Conservation (phyloP, 2,797 vertebrate genomes). For the Tiaroga cobitis region DNA sequence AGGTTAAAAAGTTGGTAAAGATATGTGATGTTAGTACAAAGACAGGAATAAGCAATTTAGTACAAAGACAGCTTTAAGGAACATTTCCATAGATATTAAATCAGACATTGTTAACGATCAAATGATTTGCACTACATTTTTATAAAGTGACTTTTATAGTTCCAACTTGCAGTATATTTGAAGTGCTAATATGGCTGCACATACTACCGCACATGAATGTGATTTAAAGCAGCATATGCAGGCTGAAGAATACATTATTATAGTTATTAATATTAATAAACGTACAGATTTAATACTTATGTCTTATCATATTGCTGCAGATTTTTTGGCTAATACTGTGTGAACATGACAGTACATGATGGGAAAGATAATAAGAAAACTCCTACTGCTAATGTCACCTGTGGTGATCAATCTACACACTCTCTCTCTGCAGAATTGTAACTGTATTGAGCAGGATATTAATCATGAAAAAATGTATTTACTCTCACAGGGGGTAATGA, state of each 20-base stretch:
- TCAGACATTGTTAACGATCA: not conserved
- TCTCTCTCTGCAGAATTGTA: conserved; percentile 34
- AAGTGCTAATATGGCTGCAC: not conserved
- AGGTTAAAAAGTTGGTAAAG: not conserved
- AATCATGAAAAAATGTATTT: conserved; percentile 37
- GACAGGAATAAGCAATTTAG: not conserved
- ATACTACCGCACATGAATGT: too few species aligned
- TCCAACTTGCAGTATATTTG: not conserved
- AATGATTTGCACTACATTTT: not conserved
- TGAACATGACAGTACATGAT: conserved; percentile 56
- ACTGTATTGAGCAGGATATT: conserved; percentile 56
- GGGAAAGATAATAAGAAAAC: conserved; percentile 53
- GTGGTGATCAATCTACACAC: conserved; percentile 15
- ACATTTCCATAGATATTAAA: too few species aligned
- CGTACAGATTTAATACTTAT: not conserved
- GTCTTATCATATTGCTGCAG: not conserved
- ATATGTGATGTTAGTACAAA: conserved; percentile 1
- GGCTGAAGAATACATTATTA: too few species aligned
- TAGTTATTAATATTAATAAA: not conserved
- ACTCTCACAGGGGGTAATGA: conserved; percentile 21
- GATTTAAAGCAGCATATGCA: not conserved
- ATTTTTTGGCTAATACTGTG: not conserved
- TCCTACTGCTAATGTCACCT: conserved; percentile 35
- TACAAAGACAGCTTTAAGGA: not conserved
- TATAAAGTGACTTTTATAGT: not conserved